A percentile compares a stretch with the other conserved stretches of the same genome.
phyloP scores from a whole-genome alignment of 2,888 invertebrate genomes.

The Barypeithes pellucidus region DNA sequence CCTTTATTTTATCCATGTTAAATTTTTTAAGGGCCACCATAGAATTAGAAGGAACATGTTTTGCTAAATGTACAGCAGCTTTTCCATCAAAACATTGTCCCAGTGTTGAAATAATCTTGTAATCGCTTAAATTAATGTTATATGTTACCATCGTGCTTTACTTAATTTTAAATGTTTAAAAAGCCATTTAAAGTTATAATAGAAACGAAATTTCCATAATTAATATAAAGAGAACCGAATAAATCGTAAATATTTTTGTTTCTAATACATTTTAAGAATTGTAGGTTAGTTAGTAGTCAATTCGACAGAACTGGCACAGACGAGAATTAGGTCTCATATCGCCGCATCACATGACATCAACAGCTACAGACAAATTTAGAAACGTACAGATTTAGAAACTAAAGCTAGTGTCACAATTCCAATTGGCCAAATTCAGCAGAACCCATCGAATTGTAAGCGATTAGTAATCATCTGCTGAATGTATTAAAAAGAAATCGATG shows the following conservation, averaged over 20 bases:
- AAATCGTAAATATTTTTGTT: slow-evolving; percentile 14
- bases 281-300: not conserved
- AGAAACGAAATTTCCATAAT: not conserved
- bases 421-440: no score
- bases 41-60: slow-evolving; percentile 78
- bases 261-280: not conserved
- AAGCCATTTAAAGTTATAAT: slow-evolving; percentile 4
- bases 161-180: not conserved
- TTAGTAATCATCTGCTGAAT: no score
- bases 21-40: slow-evolving; percentile 84
- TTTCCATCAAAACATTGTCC: slow-evolving; percentile 81
- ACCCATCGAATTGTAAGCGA: no score
- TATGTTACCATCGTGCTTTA: slow-evolving; percentile 41
- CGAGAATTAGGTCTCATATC: no score
- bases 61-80: slow-evolving; percentile 81
- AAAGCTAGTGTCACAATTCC: no score
- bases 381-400: no score
- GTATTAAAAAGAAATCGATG: no score
- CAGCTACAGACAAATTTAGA: no score
- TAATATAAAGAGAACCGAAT: not conserved
- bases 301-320: no score
- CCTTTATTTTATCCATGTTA: slow-evolving; percentile 81
- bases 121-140: slow-evolving; percentile 77
- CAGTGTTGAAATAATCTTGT: slow-evolving; percentile 79
- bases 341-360: no score